Conservation (phyloP, 2,113 vertebrate genomes). For the Propithecus coquereli region DNA sequence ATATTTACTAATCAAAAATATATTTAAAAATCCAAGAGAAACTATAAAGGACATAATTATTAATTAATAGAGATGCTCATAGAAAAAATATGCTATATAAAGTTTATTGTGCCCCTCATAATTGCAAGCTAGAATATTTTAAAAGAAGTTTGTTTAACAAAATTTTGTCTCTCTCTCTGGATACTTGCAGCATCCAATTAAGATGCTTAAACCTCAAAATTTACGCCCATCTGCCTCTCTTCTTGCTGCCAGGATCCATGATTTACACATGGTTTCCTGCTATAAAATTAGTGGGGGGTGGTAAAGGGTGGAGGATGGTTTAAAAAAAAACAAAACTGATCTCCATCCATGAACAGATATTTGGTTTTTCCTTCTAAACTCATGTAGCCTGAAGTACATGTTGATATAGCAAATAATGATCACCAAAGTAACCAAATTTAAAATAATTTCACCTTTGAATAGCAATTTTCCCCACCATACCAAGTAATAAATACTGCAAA, state of each 20-base stretch:
- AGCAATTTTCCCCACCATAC: neutral
- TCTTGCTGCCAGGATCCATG: neutral
- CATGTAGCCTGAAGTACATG: neutral
- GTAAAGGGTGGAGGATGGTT: neutral
- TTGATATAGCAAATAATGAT: neutral
- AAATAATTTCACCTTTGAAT: neutral
- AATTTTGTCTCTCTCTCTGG: neutral
- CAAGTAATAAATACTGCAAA: neutral
- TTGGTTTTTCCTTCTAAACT: neutral
- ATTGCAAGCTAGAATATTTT: neutral
- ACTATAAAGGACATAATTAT: neutral
- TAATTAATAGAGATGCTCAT: neutral
- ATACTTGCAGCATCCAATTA: neutral
- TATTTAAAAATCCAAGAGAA: neutral
- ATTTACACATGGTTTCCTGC: neutral
- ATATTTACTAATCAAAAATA: neutral
- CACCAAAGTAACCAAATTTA: neutral
- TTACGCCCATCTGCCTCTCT: neutral
- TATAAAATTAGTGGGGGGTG: neutral
- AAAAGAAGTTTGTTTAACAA: slow-evolving; percentile 17
- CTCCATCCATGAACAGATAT: neutral
- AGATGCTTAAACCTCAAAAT: slow-evolving; percentile 13
- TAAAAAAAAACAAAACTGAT: neutral
- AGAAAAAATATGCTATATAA: neutral
- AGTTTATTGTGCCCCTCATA: neutral